A percentile compares a stretch with the other conserved stretches of the same genome.
Conservation (phyloP, 2,113 vertebrate genomes). For the Chaetops frenatus region DNA sequence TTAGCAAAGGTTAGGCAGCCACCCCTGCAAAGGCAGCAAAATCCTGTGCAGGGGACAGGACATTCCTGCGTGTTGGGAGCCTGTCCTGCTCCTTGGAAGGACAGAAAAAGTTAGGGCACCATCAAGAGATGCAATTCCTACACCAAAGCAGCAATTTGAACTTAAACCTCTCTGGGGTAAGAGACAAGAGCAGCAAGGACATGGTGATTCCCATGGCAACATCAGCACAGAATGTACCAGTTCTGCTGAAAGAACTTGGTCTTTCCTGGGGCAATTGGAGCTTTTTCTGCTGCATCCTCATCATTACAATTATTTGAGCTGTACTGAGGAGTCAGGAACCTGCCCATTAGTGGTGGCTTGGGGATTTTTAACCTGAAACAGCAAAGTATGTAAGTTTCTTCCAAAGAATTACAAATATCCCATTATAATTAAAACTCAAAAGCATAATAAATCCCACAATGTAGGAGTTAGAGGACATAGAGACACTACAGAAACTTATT, state of each 20-base stretch:
- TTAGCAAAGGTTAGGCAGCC: neutral
- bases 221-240: neutral
- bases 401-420: neutral
- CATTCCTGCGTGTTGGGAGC: neutral
- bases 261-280: neutral
- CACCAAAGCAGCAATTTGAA: neutral
- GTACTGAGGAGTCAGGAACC: neutral
- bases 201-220: neutral
- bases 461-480: neutral
- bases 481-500: neutral
- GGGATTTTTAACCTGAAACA: neutral
- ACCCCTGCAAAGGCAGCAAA: accelerated
- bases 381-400: neutral
- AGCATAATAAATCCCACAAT: neutral
- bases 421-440: neutral
- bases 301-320: neutral
- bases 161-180: neutral
- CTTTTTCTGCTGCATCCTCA: neutral
- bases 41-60: neutral
- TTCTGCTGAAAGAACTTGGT: neutral
- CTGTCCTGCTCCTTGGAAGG: neutral
- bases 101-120: neutral
- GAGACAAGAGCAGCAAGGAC: neutral
- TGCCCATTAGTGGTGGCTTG: neutral
- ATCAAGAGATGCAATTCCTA: neutral